Conservation (phyloP, 2,797 vertebrate species). For the Oreortyx pictus region DNA sequence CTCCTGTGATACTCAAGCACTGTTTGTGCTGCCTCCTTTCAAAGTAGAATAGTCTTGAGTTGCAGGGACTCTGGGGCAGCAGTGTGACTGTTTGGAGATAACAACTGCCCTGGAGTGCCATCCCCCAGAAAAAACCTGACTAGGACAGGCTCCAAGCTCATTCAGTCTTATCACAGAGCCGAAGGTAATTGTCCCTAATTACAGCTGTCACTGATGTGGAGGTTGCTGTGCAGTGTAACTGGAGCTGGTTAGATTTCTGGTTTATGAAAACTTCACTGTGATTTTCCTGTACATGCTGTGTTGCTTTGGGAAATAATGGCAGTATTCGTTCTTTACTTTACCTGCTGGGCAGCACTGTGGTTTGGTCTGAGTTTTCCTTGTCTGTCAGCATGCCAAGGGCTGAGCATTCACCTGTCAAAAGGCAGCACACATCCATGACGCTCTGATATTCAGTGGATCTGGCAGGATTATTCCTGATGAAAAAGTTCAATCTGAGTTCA, state of each 20-base stretch:
- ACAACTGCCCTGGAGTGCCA: background rate
- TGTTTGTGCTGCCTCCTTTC: background rate
- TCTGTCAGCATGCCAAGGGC: background rate
- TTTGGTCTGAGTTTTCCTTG: accelerated
- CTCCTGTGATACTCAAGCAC: background rate
- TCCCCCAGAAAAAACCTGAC: background rate
- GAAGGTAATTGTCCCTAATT: background rate
- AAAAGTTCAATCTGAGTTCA: slow-evolving; percentile 63
- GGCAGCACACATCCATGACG: background rate
- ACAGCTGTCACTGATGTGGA: background rate
- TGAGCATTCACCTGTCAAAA: slow-evolving; percentile 55
- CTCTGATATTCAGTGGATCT: background rate
- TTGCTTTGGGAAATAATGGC: background rate
- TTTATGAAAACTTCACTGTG: background rate
- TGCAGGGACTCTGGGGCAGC: background rate
- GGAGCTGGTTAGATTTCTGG: background rate
- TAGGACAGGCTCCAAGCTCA: background rate
- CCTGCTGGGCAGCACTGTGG: background rate
- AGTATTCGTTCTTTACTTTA: background rate
- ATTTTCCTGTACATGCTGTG: background rate
- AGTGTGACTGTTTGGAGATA: background rate
- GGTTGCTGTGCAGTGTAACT: background rate
- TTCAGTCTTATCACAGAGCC: slow-evolving; percentile 4
- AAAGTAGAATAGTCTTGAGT: background rate
- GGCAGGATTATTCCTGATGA: slow-evolving; percentile 49